phyloP scores from a whole-genome alignment of 92 coral and sea anemone species.

The Epizoanthus ramosus region DNA sequence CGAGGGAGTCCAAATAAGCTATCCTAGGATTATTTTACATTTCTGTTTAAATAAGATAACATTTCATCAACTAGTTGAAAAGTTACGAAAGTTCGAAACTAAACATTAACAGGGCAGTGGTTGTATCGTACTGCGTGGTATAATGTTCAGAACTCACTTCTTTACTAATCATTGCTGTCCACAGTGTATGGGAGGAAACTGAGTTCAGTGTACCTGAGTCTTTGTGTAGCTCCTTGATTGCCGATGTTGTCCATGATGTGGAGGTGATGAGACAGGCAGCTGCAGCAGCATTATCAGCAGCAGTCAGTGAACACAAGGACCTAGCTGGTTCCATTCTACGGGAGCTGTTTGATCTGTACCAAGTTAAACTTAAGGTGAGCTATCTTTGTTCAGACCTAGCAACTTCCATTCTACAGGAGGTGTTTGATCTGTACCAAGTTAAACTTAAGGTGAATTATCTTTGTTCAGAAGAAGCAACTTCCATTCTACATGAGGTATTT shows the following conservation, averaged over 20 bases:
- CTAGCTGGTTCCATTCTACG: constrained; percentile 65
- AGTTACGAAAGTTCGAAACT: background rate
- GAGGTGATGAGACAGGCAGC: constrained; percentile 81
- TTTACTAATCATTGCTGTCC: background rate
- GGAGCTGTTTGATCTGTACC: constrained; percentile 81
- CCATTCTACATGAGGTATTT: constrained; percentile 71
- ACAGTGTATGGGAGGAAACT: constrained; percentile 83
- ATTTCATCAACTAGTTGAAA: background rate
- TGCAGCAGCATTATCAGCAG: constrained; percentile 78
- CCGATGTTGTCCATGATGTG: constrained; percentile 88
- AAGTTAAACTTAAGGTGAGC: constrained; percentile 81
- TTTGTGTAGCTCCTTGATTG: constrained; percentile 74
- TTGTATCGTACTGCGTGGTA: background rate
- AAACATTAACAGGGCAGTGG: too few relatives aligned
- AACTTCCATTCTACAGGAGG: constrained; percentile 66
- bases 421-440: constrained; percentile 75
- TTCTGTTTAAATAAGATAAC: too few relatives aligned
- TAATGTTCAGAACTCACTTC: background rate
- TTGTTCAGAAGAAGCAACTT: background rate
- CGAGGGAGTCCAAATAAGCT: too few relatives aligned
- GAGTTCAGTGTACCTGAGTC: constrained; percentile 71
- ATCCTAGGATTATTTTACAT: too few relatives aligned
- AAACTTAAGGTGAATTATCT: constrained; percentile 52
- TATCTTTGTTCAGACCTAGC: constrained; percentile 41
- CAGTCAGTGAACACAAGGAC: constrained; percentile 69